A percentile compares a stretch with the other conserved stretches of the same genome.
Evolutionary conservation across 1,140 invertebrate genomes (phyloP).

Genomic region (Stegodyphus mimosarum): DNA sequence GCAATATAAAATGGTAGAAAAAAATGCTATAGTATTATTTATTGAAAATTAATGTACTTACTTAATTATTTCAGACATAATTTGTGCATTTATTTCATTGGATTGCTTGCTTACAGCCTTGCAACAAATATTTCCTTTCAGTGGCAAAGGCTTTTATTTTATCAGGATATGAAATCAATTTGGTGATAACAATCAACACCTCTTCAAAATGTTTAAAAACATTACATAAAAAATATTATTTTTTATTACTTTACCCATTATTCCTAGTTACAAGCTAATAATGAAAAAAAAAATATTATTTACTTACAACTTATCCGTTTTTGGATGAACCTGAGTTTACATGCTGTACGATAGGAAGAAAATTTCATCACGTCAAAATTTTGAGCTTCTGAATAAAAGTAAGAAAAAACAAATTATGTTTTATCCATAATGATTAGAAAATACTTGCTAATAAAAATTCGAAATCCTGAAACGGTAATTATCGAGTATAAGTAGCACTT

Average conservation of each 20-base stretch:
- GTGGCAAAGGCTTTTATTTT: no score
- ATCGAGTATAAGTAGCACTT: slow-evolving; percentile 12
- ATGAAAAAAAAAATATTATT: neutral
- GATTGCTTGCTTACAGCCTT: no score
- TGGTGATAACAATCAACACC: no score
- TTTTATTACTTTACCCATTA: neutral
- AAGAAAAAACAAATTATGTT: neutral
- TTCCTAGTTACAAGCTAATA: neutral
- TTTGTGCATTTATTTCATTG: no score
- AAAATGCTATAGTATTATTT: no score
- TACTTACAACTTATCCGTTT: slow-evolving; percentile 86
- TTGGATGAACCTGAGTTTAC: slow-evolving; percentile 96
- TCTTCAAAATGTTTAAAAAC: no score
- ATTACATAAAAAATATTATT: no score
- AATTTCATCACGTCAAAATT: slow-evolving; percentile 97
- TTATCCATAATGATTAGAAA: neutral
- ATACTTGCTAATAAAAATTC: neutral
- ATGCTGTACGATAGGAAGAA: slow-evolving; percentile 95
- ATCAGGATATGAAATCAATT: no score
- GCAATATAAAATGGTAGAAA: no score
- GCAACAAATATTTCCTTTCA: no score
- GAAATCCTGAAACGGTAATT: neutral
- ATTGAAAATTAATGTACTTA: no score
- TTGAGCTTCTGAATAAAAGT: slow-evolving; percentile 76
- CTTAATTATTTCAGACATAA: no score